Conservation (phyloP, 2,888 invertebrate genomes). For the Ditula angustiorana region DNA sequence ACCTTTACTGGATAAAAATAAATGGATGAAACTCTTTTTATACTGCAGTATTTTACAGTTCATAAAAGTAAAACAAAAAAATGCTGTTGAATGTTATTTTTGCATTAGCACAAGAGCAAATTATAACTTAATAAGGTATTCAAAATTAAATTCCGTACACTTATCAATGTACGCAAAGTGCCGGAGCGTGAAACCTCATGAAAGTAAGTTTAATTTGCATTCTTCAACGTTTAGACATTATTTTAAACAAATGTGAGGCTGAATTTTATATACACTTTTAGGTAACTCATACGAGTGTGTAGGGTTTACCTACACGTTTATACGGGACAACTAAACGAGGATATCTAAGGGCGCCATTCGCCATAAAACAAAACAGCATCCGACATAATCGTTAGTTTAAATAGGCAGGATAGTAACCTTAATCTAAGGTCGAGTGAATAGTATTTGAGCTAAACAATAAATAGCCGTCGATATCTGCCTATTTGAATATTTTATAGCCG, state of each 20-base stretch:
- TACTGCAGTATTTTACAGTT: too few relatives aligned
- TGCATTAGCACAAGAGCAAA: too few relatives aligned
- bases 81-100: too few relatives aligned
- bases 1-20: too few relatives aligned
- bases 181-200: neutral
- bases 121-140: too few relatives aligned
- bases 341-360: constrained; percentile 34
- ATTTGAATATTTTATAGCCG: constrained; percentile 79
- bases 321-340: constrained; percentile 19
- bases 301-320: constrained; percentile 9
- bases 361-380: constrained; percentile 34
- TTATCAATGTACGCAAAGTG: too few relatives aligned
- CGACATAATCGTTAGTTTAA: constrained; percentile 33
- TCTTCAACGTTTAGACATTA: neutral
- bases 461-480: constrained; percentile 52
- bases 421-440: constrained; percentile 24
- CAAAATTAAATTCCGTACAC: too few relatives aligned
- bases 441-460: constrained; percentile 33
- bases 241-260: neutral
- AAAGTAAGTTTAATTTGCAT: neutral
- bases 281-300: neutral
- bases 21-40: too few relatives aligned
- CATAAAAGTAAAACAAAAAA: too few relatives aligned
- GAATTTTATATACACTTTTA: neutral
- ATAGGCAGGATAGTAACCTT: constrained; percentile 33